These are phyloP conservation scores for Pseudachorutes palmiensis DNA, from an alignment of 1,140 invertebrate genomes.

Conservation along the genomic window DNA sequence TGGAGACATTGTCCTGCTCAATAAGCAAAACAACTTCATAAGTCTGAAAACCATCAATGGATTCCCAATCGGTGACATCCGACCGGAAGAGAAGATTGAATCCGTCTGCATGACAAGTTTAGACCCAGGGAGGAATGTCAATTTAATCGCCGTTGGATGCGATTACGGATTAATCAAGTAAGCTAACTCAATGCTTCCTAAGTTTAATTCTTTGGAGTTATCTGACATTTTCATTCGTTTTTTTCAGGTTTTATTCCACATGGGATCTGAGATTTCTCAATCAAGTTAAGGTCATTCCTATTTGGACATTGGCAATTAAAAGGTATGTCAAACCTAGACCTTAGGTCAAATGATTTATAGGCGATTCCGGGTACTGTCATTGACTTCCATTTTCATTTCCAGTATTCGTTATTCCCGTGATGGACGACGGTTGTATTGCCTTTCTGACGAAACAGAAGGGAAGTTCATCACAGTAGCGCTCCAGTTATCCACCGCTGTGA, in stretches of 20 bases:
- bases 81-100: conserved; percentile 26
- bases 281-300: conserved; percentile 29
- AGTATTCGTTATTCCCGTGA: conserved; percentile 30
- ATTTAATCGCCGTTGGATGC: conserved; percentile 33
- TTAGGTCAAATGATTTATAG: background rate
- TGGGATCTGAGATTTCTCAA: conserved; percentile 36
- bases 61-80: conserved; percentile 27
- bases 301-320: conserved; percentile 27
- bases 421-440: conserved; percentile 32
- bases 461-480: conserved; percentile 27
- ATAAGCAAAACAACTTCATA: conserved; percentile 8
- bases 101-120: conserved; percentile 32
- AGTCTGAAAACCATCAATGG: conserved; percentile 34
- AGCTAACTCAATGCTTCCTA: background rate
- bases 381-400: too few species aligned
- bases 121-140: conserved; percentile 36
- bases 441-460: conserved; percentile 21
- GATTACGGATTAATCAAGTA: conserved; percentile 34
- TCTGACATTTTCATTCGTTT: conserved; percentile 8
- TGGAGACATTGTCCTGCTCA: conserved; percentile 31
- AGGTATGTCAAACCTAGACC: conserved; percentile 19
- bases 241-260: conserved; percentile 31
- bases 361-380: too few species aligned
- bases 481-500: conserved; percentile 17
- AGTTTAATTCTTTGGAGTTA: background rate